Base-by-base conservation (phyloP, 1,140 invertebrate species). In the Bombus breviceps region DNA sequence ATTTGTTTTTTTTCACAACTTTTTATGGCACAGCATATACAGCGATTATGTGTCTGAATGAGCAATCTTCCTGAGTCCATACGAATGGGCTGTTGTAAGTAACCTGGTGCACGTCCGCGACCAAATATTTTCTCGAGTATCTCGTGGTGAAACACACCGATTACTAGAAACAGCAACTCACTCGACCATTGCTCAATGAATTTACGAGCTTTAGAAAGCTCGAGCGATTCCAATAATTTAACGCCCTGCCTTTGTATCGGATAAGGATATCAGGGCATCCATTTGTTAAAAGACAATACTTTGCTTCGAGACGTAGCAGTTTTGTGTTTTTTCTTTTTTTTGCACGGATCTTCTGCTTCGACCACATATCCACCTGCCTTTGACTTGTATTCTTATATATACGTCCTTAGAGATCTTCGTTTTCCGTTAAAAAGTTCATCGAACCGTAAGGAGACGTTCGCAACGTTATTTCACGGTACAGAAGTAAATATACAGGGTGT, bases 241-340 rank as follows among this genome's bases (percentile, higher is more conserved):
- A 39, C 73, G 73, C 47, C 25, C 10, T 8, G 39, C 34, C 12
- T 57, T 32, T 34, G 43, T 47, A 25, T 25, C 22, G 32, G 73
- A 39, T 76, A 76, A 76, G 39, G 37, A 53, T 34, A 59, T 76
- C 74, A 13, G 25, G 22, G 74, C 47, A 39, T 59, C 53, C 74
- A 76, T 76, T 76, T 76, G 47, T 76, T 37, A n/a, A 76, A 53
- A 37, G 74, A 76, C 53, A 37, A 37, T 75, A 57, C 32, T 34
- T 22, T 25, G 5, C 28, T 47, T 22, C 41, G 72, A 37, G 6
- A 47, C 28, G 71, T 73, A 22, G 18, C n/a, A 13, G 12, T 2
- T 15, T n/a, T 9, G 13, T 59, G 3, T 39, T 25, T 5, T 3
- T 43, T 4, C 1, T 15, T 76, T 37, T 32, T 1, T 57, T 37